These are phyloP conservation scores for Ambastaia sidthimunki DNA, from an alignment of 2,797 vertebrate genomes.

Conservation along the genomic window DNA sequence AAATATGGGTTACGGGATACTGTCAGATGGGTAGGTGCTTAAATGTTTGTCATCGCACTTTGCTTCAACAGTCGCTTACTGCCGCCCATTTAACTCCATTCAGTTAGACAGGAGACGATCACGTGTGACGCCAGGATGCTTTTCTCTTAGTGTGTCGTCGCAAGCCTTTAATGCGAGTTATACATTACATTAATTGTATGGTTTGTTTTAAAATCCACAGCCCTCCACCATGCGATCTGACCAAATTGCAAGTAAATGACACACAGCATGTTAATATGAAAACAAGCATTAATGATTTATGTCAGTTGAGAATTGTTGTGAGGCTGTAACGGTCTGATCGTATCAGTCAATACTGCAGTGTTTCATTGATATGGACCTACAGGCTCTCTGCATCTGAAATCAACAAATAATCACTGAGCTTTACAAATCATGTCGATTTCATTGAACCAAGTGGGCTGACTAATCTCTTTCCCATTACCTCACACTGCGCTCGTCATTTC, in stretches of 20 bases:
- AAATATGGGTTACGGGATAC: slow-evolving; percentile 19
- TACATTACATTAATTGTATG: background rate
- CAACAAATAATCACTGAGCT: slow-evolving; percentile 27
- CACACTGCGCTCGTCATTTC: slow-evolving; percentile 31
- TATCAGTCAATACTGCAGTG: slow-evolving; percentile 11
- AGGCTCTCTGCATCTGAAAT: slow-evolving; percentile 34
- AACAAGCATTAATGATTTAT: slow-evolving; percentile 12
- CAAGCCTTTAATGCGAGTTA: background rate
- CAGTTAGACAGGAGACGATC: background rate
- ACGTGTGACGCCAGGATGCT: background rate
- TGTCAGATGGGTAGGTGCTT: slow-evolving; percentile 8
- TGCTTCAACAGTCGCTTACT: slow-evolving; percentile 13
- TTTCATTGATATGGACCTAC: slow-evolving; percentile 25
- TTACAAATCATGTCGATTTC: slow-evolving; percentile 43
- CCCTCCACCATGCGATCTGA: background rate
- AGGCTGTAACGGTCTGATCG: slow-evolving; percentile 24
- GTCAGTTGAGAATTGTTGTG: background rate
- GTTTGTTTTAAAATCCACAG: too few relatives aligned
- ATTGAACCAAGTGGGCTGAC: slow-evolving; percentile 33
- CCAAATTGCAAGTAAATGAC: background rate
- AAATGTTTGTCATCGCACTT: slow-evolving; percentile 18
- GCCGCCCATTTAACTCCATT: slow-evolving; percentile 35
- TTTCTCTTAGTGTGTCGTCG: slow-evolving; percentile 7
- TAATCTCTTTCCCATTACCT: slow-evolving; percentile 42
- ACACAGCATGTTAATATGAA: background rate